These are phyloP conservation scores for Antechinus stuartii DNA, from an alignment of 2,113 vertebrate genomes.

Conservation along the genomic window DNA sequence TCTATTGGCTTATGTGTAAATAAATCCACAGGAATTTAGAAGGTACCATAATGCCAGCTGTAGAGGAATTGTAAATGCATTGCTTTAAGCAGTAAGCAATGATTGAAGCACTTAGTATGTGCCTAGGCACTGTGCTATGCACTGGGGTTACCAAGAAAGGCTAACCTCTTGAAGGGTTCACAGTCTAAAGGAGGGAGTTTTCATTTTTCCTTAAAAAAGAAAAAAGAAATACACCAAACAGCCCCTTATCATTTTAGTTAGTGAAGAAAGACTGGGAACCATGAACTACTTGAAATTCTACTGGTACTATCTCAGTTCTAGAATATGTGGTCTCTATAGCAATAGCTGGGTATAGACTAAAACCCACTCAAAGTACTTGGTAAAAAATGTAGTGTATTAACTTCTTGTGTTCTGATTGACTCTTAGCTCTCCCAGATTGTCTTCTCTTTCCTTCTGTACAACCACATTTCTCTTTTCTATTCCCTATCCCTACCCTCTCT, in stretches of 20 bases:
- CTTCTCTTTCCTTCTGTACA: neutral
- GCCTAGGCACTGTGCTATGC: neutral
- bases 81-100: neutral
- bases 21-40: conserved; percentile 13
- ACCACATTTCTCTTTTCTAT: conserved; percentile 34
- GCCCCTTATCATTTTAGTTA: conserved; percentile 28
- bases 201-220: conserved; percentile 30
- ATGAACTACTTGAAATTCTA: conserved; percentile 22
- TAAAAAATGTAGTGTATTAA: neutral
- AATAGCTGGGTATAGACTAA: neutral
- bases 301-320: conserved; percentile 11
- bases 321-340: neutral
- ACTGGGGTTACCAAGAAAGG: neutral
- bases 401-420: neutral
- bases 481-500: neutral
- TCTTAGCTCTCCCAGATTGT: neutral
- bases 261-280: conserved; percentile 31
- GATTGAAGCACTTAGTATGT: neutral
- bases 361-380: neutral
- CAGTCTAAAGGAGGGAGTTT: conserved; percentile 5
- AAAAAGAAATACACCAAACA: neutral
- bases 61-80: neutral
- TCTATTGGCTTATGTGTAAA: conserved; percentile 27
- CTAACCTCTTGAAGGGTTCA: neutral
- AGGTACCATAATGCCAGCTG: neutral